Evolutionary conservation across 2,113 vertebrate genomes (phyloP).

Genomic region (Xiphias gladius): DNA sequence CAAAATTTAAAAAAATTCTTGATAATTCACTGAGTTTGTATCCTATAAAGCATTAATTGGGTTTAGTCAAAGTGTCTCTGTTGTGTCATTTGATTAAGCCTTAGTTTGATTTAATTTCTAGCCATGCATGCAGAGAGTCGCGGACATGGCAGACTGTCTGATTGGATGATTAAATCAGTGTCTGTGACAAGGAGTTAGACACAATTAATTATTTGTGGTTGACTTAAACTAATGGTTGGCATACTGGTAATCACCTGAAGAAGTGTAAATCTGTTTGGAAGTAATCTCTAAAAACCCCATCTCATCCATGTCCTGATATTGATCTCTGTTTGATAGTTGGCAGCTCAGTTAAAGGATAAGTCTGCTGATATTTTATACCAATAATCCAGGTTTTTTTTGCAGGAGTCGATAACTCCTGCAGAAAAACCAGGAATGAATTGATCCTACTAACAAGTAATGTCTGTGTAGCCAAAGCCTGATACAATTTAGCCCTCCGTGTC

Average conservation of each 20-base stretch:
- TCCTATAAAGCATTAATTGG: slow-evolving; percentile 23
- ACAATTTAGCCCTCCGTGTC: not conserved
- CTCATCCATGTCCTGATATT: not conserved
- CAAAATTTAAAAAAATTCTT: slow-evolving; percentile 15
- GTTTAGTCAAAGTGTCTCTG: slow-evolving; percentile 18
- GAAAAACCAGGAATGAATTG: not conserved
- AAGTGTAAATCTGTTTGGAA: not conserved
- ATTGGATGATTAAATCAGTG: not conserved
- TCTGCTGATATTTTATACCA: not conserved
- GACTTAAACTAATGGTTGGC: not conserved
- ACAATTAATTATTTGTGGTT: not conserved
- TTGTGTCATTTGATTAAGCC: slow-evolving; percentile 4
- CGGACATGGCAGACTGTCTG: not conserved
- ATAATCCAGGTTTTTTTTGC: no score
- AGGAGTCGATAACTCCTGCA: not conserved
- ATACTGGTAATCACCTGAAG: not conserved
- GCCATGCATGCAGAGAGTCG: not conserved
- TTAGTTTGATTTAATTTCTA: slow-evolving; percentile 25
- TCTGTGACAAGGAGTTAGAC: not conserved
- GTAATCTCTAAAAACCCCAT: not conserved
- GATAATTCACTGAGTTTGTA: slow-evolving; percentile 4
- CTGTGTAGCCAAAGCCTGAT: not conserved
- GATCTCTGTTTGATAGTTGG: not conserved
- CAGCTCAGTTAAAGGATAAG: slow-evolving; percentile 2
- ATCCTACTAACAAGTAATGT: not conserved